phyloP scores from a whole-genome alignment of 2,888 invertebrate species.

The Melanargia galathea region DNA sequence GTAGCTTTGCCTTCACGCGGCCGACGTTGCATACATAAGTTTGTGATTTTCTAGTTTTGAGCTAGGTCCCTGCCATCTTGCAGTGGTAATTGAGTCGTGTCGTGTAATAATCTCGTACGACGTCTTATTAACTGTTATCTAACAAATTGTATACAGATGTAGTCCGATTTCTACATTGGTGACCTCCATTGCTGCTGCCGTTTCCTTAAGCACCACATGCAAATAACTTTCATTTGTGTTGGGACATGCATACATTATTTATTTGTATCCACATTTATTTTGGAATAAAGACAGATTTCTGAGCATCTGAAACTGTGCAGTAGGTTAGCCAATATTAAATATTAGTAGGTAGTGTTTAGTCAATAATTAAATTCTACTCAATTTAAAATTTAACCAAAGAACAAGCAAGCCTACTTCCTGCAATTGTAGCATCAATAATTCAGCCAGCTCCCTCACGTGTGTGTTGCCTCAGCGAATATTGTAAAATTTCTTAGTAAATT shows the following conservation, averaged over 20 bases:
- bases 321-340: not conserved
- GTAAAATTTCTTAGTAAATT: too few species aligned
- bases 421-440: not conserved
- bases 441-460: not conserved
- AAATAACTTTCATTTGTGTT: conserved; percentile 23
- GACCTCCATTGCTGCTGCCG: conserved; percentile 26
- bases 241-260: conserved; percentile 8
- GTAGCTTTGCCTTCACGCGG: too few species aligned
- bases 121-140: conserved; percentile 37
- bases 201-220: conserved; percentile 24
- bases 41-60: too few species aligned
- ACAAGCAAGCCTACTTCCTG: not conserved
- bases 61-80: conserved; percentile 41
- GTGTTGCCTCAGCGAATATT: too few species aligned
- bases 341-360: not conserved
- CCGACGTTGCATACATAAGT: too few species aligned
- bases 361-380: not conserved
- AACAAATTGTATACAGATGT: conserved; percentile 28
- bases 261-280: not conserved
- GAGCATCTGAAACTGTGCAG: not conserved
- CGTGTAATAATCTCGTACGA: conserved; percentile 26
- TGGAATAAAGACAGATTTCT: not conserved
- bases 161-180: conserved; percentile 23
- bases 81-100: conserved; percentile 23
- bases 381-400: not conserved